These are phyloP conservation scores for Sebastes oblongus DNA, from an alignment of 2,797 vertebrate species.

Conservation along the genomic window DNA sequence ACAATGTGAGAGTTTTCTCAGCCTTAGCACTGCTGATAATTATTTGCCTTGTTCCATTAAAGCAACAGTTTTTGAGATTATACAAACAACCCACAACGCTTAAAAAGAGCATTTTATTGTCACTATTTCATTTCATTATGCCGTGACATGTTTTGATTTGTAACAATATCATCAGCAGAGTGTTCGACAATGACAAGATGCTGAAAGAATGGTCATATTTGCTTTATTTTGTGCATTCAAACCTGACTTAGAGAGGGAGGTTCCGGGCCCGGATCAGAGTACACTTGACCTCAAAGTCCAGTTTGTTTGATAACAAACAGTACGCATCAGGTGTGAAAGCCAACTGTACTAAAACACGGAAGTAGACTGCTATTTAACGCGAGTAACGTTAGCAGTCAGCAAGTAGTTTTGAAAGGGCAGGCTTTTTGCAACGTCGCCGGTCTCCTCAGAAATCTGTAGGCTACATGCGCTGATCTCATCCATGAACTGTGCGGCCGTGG, in stretches of 20 bases:
- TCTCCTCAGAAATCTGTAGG: too few species aligned
- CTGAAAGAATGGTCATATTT: not conserved
- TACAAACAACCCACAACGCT: not conserved
- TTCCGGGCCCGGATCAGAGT: too few species aligned
- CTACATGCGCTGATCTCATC: too few species aligned
- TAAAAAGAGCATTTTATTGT: not conserved
- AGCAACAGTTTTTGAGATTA: not conserved
- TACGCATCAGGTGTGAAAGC: too few species aligned
- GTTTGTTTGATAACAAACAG: too few species aligned
- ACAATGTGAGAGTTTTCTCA: not conserved
- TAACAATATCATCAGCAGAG: not conserved
- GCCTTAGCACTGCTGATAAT: not conserved
- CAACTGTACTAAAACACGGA: too few species aligned
- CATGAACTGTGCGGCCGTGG: too few species aligned
- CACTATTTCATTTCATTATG: not conserved
- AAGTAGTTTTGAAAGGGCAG: too few species aligned
- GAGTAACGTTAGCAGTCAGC: too few species aligned
- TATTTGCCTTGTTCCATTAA: not conserved
- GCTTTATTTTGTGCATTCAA: not conserved
- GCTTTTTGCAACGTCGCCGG: too few species aligned
- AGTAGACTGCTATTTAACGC: rapidly evolving
- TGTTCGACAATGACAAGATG: not conserved
- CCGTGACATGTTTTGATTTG: not conserved
- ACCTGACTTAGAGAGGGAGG: not conserved
- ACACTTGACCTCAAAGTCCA: too few species aligned